phyloP scores from a whole-genome alignment of 2,113 vertebrate genomes.

The Bufo gargarizans region DNA sequence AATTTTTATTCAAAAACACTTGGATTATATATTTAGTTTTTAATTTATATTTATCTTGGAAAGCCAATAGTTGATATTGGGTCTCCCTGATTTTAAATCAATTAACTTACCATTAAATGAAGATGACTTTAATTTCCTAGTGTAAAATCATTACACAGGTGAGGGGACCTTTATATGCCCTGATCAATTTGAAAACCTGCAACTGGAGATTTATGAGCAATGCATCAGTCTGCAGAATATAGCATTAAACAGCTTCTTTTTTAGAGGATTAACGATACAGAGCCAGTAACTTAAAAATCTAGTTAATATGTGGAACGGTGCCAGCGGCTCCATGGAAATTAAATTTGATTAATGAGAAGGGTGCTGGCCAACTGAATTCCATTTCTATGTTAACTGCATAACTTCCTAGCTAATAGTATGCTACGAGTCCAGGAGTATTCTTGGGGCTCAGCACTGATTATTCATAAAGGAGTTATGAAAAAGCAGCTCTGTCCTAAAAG shows the following conservation, averaged over 20 bases:
- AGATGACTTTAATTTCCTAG: constrained; percentile 20
- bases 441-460: background rate
- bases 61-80: background rate
- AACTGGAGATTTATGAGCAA: constrained; percentile 17
- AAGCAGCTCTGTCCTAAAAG: background rate
- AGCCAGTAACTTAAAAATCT: constrained; percentile 37
- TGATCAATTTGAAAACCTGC: constrained; percentile 13
- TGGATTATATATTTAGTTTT: background rate
- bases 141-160: constrained; percentile 34
- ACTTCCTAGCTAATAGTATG: constrained; percentile 8
- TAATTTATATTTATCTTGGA: background rate
- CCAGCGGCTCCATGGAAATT: constrained; percentile 16
- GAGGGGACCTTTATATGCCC: background rate
- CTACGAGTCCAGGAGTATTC: background rate
- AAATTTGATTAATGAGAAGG: constrained; percentile 21
- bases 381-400: background rate
- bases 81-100: background rate
- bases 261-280: constrained; percentile 15
- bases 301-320: constrained; percentile 30
- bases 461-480: background rate
- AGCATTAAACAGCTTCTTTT: constrained; percentile 1
- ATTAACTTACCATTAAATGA: constrained; percentile 20
- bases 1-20: background rate
- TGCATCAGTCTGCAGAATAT: constrained; percentile 19
- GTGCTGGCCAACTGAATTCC: background rate